phyloP scores from a whole-genome alignment of 2,888 invertebrate genomes.

The Lasius platythorax region DNA sequence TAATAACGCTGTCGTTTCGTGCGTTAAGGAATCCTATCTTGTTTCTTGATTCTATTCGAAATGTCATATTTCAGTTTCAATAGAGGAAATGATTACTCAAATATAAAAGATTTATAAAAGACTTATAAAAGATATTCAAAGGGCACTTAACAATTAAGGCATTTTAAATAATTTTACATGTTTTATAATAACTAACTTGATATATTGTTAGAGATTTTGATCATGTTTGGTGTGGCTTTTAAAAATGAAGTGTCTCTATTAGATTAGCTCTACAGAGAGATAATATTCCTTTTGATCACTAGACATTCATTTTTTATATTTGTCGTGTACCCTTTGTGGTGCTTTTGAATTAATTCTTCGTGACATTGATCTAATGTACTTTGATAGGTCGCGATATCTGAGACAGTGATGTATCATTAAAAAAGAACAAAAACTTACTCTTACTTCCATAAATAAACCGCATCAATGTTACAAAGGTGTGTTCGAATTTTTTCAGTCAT shows the following conservation, averaged over 20 bases:
- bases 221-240: not conserved
- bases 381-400: constrained; percentile 63
- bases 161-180: not conserved
- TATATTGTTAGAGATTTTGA: not conserved
- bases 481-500: constrained; percentile 28
- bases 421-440: not conserved
- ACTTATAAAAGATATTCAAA: not conserved
- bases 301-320: constrained; percentile 40
- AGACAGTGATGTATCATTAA: constrained; percentile 59
- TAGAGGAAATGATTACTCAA: not conserved
- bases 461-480: constrained; percentile 4
- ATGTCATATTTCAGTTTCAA: not conserved
- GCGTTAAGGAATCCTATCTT: not conserved
- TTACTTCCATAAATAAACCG: not conserved
- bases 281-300: constrained; percentile 46
- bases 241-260: not conserved
- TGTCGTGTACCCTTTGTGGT: constrained; percentile 34
- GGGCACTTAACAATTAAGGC: not conserved
- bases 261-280: not conserved
- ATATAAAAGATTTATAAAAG: not conserved
- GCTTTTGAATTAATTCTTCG: constrained; percentile 50
- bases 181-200: not conserved
- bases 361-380: constrained; percentile 64
- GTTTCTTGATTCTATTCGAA: not conserved
- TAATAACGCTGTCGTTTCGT: not conserved